Conservation (phyloP, 2,113 vertebrate species). For the Acinonyx jubatus region DNA sequence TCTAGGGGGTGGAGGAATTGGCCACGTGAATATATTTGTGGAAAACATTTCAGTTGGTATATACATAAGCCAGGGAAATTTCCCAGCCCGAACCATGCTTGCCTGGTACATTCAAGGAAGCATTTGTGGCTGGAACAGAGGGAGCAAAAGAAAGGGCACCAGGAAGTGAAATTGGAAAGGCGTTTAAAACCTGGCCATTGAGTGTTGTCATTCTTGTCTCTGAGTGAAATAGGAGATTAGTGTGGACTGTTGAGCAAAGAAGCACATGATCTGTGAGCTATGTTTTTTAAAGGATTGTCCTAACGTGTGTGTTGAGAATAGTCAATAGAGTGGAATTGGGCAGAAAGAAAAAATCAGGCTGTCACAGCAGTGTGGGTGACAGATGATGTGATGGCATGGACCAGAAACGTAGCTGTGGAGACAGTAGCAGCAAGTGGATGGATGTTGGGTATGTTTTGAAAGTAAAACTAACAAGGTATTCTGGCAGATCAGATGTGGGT, state of each 20-base stretch:
- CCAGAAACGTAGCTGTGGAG: neutral
- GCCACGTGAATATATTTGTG: neutral
- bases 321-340: neutral
- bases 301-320: neutral
- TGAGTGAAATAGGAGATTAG: neutral
- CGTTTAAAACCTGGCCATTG: neutral
- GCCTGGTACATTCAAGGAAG: neutral
- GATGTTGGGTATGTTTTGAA: neutral
- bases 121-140: neutral
- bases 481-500: neutral
- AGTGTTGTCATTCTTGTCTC: neutral
- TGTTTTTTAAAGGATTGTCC: neutral
- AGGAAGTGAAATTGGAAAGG: neutral
- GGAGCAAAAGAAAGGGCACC: neutral
- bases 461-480: neutral
- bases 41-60: neutral
- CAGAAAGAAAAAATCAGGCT: neutral
- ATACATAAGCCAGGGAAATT: neutral
- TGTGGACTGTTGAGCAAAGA: neutral
- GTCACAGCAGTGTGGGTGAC: neutral
- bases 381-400: neutral
- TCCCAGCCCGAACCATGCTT: neutral
- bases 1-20: neutral
- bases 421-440: neutral
- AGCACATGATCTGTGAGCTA: neutral